These are phyloP conservation scores for Mus musculus DNA, from an alignment of 2,113 vertebrate genomes.

Conservation along the genomic window DNA sequence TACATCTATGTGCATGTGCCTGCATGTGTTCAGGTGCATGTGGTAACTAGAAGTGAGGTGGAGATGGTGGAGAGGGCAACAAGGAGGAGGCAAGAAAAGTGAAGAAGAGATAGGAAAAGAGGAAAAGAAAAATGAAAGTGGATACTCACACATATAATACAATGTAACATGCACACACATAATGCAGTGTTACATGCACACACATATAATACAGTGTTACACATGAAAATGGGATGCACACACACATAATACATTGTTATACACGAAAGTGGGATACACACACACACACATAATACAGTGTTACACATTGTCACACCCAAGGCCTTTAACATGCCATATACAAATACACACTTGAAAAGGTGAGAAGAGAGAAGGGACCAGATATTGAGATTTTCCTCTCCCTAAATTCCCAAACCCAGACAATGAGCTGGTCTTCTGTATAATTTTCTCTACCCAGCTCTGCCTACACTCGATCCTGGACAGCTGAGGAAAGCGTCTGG, in stretches of 20 bases:
- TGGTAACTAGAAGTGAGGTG: too few species aligned
- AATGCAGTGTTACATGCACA: too few species aligned
- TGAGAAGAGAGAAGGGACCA: not conserved
- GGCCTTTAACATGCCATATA: not conserved
- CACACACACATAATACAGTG: too few species aligned
- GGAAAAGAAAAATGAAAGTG: not conserved
- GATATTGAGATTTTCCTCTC: not conserved
- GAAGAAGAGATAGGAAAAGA: too few species aligned
- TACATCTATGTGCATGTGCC: not conserved
- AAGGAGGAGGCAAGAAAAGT: not conserved
- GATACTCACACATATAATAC: not conserved
- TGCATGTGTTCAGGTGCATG: not conserved
- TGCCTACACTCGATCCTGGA: not conserved
- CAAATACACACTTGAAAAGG: not conserved
- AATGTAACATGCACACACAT: too few species aligned
- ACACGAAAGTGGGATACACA: too few species aligned
- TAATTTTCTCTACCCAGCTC: not conserved
- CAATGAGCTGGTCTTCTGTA: not conserved
- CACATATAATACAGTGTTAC: too few species aligned
- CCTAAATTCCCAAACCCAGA: not conserved
- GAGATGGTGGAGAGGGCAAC: not conserved
- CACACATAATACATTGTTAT: too few species aligned
- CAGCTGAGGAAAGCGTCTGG: not conserved
- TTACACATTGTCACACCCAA: not conserved
- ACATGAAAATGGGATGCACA: too few species aligned